Evolutionary conservation across 1,140 invertebrate genomes (phyloP).

Genomic region (Panulirus ornatus): DNA sequence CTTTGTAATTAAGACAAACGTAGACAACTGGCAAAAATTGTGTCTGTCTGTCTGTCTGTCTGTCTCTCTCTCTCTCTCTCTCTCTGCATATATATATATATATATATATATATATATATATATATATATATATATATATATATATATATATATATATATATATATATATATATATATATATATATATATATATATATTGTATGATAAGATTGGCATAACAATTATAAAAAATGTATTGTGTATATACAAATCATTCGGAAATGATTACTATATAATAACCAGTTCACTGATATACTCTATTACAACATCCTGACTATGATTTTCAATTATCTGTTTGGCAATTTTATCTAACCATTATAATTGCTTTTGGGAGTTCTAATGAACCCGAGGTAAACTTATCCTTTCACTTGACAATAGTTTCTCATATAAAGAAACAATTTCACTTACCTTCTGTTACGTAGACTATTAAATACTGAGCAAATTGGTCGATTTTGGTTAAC

Average conservation of each 20-base stretch:
- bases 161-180: neutral
- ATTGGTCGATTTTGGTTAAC: neutral
- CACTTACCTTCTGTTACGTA: neutral
- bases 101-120: slow-evolving; percentile 16
- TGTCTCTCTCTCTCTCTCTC: neutral
- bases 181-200: neutral
- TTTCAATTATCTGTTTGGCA: neutral
- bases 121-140: neutral
- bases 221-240: no score
- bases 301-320: neutral
- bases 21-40: neutral
- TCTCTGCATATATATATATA: neutral
- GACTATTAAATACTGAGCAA: no score
- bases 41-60: neutral
- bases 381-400: neutral
- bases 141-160: neutral
- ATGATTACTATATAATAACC: no score
- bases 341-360: neutral
- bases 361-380: neutral
- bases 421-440: neutral
- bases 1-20: no score
- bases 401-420: neutral
- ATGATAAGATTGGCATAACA: no score
- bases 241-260: no score
- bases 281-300: no score